Conservation (phyloP, 2,113 vertebrate genomes). For the Cavia porcellus region DNA sequence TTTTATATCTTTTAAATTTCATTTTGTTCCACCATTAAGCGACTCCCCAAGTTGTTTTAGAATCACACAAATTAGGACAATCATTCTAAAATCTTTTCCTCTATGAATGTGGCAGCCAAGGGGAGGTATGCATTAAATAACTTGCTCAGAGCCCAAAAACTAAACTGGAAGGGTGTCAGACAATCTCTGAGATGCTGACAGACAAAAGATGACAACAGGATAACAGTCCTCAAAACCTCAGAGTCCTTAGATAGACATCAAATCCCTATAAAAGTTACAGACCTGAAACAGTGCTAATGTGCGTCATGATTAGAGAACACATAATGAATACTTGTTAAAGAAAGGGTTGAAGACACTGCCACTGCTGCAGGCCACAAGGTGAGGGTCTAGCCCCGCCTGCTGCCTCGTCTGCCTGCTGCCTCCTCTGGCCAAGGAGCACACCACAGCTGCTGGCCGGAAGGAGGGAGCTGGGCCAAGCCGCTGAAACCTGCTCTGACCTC, state of each 20-base stretch:
- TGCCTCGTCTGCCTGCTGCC: too few species aligned
- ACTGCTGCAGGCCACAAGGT: too few species aligned
- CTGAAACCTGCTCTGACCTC: too few species aligned
- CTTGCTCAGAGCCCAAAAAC: background rate
- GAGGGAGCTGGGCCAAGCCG: too few species aligned
- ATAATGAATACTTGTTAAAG: background rate
- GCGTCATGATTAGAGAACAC: background rate
- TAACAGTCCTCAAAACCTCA: background rate
- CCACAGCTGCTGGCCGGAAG: too few species aligned
- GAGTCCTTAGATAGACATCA: background rate
- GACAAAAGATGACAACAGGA: background rate
- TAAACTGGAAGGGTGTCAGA: background rate
- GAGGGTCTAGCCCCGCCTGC: too few species aligned
- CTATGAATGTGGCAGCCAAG: background rate
- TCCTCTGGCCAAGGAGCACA: too few species aligned
- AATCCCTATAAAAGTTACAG: background rate
- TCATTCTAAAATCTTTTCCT: constrained; percentile 16
- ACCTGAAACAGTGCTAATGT: background rate
- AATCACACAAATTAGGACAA: background rate
- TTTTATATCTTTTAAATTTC: background rate
- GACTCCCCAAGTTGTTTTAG: background rate
- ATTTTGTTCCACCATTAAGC: constrained; percentile 3
- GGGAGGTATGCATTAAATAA: background rate
- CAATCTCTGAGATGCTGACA: background rate
- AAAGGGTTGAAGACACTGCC: background rate